Evolutionary conservation across 2,113 vertebrate species (phyloP).

Genomic region (Equus quagga): DNA sequence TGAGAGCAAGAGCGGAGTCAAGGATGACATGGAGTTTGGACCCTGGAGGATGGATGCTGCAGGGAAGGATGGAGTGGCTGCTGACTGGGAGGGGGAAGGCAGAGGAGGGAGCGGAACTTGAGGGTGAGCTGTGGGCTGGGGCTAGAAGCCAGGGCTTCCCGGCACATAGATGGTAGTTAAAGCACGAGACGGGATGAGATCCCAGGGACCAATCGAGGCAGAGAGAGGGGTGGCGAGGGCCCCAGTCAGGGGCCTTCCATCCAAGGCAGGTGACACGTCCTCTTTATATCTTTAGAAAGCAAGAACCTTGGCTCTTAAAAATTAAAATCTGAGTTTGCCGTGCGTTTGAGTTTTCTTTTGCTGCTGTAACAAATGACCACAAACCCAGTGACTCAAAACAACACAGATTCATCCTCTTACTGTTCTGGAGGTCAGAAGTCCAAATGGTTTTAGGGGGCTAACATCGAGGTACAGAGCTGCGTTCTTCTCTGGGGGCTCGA

Average conservation of each 20-base stretch:
- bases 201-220: not conserved
- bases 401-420: too few species aligned
- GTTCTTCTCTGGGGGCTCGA: too few species aligned
- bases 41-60: not conserved
- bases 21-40: not conserved
- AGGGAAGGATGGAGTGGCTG: rapidly evolving
- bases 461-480: too few species aligned
- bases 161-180: not conserved
- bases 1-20: not conserved
- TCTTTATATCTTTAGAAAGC: not conserved
- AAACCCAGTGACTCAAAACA: too few species aligned
- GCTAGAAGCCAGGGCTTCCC: too few species aligned
- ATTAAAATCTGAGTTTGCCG: not conserved
- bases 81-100: not conserved
- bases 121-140: too few species aligned
- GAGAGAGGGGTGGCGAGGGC: not conserved
- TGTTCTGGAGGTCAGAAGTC: too few species aligned
- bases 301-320: not conserved
- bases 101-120: too few species aligned
- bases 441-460: too few species aligned
- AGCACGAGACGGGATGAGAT: not conserved
- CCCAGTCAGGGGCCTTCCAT: not conserved
- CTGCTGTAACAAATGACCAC: not conserved
- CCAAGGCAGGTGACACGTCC: not conserved
- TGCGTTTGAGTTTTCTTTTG: not conserved